Conservation (phyloP, 1,140 invertebrate species). For the Drosophila melanica region DNA sequence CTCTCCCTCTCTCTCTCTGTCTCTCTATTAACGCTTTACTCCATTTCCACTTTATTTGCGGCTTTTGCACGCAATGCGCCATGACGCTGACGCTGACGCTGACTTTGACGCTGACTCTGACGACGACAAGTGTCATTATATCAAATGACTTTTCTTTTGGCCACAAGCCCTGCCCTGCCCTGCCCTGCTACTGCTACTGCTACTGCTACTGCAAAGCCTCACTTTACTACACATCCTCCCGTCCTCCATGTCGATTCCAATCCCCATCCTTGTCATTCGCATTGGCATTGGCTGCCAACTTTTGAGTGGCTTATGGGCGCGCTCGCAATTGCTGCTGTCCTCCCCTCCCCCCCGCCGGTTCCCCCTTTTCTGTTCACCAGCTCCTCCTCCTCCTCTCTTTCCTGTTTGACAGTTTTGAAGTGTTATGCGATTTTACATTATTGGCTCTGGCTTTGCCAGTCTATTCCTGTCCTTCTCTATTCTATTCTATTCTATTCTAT, state of each 20-base stretch:
- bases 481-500: slow-evolving; percentile 17
- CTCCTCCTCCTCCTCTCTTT: no score
- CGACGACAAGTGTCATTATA: slow-evolving; percentile 78
- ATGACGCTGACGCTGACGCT: slow-evolving; percentile 26
- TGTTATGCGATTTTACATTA: slow-evolving; percentile 80
- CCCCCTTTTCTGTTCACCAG: no score
- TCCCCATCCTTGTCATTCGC: slow-evolving; percentile 41
- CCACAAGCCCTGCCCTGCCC: slow-evolving; percentile 54
- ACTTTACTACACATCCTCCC: neutral
- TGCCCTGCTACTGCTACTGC: no score
- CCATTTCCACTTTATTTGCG: slow-evolving; percentile 18
- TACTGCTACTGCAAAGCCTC: slow-evolving; percentile 30
- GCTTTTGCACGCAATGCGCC: slow-evolving; percentile 51
- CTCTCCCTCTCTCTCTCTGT: neutral
- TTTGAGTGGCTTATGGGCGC: slow-evolving; percentile 69
- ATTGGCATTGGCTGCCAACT: slow-evolving; percentile 57
- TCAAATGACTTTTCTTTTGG: slow-evolving; percentile 75
- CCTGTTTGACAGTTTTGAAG: slow-evolving; percentile 63
- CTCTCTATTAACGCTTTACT: neutral
- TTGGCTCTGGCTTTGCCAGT: slow-evolving; percentile 60
- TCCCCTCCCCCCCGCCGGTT: neutral
- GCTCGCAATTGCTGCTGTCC: neutral
- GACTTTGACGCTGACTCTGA: slow-evolving; percentile 24
- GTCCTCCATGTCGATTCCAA: neutral
- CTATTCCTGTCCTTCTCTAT: slow-evolving; percentile 4